Evolutionary conservation across 37 sponge, comb jelly and placozoan species (phyloP).

Genomic region (Ianthella basta): DNA sequence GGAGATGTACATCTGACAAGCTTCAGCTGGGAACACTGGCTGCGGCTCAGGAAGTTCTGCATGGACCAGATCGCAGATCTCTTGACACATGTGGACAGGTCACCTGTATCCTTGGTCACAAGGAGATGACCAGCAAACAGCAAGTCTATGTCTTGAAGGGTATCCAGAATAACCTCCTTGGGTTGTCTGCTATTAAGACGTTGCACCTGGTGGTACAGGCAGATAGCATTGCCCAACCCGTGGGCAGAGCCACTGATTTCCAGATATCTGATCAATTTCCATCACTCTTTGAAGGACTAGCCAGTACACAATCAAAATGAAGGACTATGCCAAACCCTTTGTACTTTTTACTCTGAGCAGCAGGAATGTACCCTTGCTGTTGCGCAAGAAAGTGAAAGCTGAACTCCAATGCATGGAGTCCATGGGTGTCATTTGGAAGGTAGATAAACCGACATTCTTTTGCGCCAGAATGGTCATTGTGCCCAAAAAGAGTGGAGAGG

Average conservation of each 20-base stretch:
- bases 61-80: not conserved
- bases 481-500: not conserved
- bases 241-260: not conserved
- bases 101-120: slow-evolving; percentile 6
- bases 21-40: not conserved
- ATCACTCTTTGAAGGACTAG: not conserved
- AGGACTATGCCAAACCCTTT: not conserved
- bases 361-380: not conserved
- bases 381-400: not conserved
- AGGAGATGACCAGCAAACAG: slow-evolving; percentile 8
- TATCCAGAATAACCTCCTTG: slow-evolving; percentile 26
- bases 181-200: slow-evolving; percentile 32
- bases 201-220: not conserved
- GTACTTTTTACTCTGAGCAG: not conserved
- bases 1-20: not conserved
- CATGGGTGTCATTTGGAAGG: slow-evolving; percentile 29
- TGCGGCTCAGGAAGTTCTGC: slow-evolving; percentile 1
- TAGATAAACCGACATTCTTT: slow-evolving; percentile 29
- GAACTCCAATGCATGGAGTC: slow-evolving; percentile 31
- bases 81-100: slow-evolving; percentile 17
- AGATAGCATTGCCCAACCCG: not conserved
- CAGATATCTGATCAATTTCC: not conserved
- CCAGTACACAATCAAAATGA: not conserved
- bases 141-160: slow-evolving; percentile 19
- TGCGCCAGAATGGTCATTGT: slow-evolving; percentile 1